phyloP scores from a whole-genome alignment of 2,113 vertebrate species.

The Bubalus kerabau region DNA sequence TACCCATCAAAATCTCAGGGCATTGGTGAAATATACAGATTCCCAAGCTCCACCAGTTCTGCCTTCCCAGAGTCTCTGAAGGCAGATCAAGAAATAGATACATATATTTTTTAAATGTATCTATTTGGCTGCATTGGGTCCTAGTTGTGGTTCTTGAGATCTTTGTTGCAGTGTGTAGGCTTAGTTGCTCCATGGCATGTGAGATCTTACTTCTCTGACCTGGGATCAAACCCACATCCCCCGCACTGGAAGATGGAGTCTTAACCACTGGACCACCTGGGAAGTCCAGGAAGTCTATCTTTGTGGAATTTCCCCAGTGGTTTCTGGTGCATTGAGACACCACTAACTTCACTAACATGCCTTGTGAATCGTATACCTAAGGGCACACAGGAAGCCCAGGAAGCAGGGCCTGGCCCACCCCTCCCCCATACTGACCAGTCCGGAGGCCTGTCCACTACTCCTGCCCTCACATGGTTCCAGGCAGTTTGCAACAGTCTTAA shows the following conservation, averaged over 20 bases:
- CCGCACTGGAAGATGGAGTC: not conserved
- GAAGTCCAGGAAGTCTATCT: not conserved
- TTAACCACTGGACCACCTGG: not conserved
- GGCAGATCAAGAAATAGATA: not conserved
- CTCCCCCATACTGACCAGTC: not conserved
- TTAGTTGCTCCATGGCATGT: not conserved
- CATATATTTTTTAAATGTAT: not conserved
- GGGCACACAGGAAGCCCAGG: not conserved
- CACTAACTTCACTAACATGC: not conserved
- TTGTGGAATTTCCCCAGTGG: not conserved
- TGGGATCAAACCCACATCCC: not conserved
- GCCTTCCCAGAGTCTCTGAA: not conserved
- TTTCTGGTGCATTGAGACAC: not conserved
- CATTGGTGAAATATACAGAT: not conserved
- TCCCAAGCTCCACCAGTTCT: not conserved
- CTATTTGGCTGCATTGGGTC: not conserved
- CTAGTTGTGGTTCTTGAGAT: not conserved
- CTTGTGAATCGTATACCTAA: rapidly evolving
- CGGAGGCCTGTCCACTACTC: not conserved
- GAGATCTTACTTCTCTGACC: not conserved
- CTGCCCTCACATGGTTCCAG: not conserved
- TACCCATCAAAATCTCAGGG: not conserved
- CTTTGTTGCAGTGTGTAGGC: not conserved
- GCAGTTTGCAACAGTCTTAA: not conserved
- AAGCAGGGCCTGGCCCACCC: not conserved